Conservation (phyloP, 2,113 vertebrate species). For the Ceyx margarethae region DNA sequence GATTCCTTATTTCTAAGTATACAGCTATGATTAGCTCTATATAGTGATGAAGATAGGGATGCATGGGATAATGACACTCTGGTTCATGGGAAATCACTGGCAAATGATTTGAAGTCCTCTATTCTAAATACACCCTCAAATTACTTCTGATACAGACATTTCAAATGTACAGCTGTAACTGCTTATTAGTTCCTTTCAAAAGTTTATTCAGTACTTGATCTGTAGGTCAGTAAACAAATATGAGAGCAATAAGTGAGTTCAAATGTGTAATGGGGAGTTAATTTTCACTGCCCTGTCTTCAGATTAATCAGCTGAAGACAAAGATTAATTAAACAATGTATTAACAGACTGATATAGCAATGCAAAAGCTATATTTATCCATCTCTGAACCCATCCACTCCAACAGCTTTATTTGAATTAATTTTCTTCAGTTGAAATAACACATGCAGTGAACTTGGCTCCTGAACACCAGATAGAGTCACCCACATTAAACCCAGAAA, state of each 20-base stretch:
- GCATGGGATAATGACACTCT: background rate
- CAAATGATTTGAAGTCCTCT: background rate
- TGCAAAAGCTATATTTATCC: constrained; percentile 51
- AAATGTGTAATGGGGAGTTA: constrained; percentile 44
- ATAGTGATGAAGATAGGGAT: background rate
- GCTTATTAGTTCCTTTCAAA: constrained; percentile 28
- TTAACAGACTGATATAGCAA: constrained; percentile 24
- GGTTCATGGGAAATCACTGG: background rate
- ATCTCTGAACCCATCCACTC: constrained; percentile 22
- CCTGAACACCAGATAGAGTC: constrained; percentile 28
- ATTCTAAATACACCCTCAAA: background rate
- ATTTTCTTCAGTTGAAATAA: constrained; percentile 51
- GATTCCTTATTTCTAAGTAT: background rate
- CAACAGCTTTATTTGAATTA: constrained; percentile 14
- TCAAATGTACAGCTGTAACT: background rate
- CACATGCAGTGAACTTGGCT: background rate
- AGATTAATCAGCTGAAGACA: constrained; percentile 57
- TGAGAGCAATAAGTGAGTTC: constrained; percentile 29
- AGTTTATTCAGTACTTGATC: constrained; percentile 54
- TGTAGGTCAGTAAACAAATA: constrained; percentile 43
- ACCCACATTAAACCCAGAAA: background rate
- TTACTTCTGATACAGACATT: background rate
- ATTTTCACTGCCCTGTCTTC: constrained; percentile 65
- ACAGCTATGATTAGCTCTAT: background rate
- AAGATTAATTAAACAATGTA: constrained; percentile 67